Evolutionary conservation across 1,140 invertebrate genomes (phyloP).

Genomic region (Drosophila kurseongensis): DNA sequence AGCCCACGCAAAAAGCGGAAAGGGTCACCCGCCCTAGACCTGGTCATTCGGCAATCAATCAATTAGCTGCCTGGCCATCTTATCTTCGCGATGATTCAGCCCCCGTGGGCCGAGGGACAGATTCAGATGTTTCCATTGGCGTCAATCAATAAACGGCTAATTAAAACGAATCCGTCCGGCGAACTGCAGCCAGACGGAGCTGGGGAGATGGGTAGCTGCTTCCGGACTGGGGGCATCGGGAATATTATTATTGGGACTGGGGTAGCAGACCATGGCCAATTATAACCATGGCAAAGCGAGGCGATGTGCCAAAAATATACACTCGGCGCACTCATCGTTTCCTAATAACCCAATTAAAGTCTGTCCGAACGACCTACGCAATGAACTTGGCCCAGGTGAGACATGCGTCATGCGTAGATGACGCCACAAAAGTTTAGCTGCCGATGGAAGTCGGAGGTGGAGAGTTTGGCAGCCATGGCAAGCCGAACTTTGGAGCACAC

Average conservation of each 20-base stretch:
- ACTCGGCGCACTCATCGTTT: conserved; percentile 56
- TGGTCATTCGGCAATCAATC: conserved; percentile 39
- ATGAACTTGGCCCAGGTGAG: conserved; percentile 33
- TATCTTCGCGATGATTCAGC: conserved; percentile 34
- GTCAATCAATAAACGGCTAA: conserved; percentile 62
- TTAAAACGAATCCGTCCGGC: conserved; percentile 22
- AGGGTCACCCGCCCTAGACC: background rate
- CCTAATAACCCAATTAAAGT: conserved; percentile 78
- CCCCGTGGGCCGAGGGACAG: background rate
- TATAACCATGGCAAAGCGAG: conserved; percentile 57
- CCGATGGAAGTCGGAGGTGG: background rate
- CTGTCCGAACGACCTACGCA: conserved; percentile 55
- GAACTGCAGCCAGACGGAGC: conserved; percentile 20
- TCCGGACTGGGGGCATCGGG: conserved; percentile 1
- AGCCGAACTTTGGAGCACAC: conserved; percentile 21
- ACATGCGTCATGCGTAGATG: conserved; percentile 59
- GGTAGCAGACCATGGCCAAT: conserved; percentile 38
- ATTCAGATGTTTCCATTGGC: conserved; percentile 27
- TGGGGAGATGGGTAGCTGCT: conserved; percentile 1
- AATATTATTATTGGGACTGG: background rate
- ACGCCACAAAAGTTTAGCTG: conserved; percentile 28
- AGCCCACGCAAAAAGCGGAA: background rate
- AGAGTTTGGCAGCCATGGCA: background rate
- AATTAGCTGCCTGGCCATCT: conserved; percentile 35
- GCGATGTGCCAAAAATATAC: conserved; percentile 35